Evolutionary conservation across 2,797 vertebrate genomes (phyloP), one percentile per base, ranked within the genome.

Genomic region (Synanceia verrucosa): DNA sequence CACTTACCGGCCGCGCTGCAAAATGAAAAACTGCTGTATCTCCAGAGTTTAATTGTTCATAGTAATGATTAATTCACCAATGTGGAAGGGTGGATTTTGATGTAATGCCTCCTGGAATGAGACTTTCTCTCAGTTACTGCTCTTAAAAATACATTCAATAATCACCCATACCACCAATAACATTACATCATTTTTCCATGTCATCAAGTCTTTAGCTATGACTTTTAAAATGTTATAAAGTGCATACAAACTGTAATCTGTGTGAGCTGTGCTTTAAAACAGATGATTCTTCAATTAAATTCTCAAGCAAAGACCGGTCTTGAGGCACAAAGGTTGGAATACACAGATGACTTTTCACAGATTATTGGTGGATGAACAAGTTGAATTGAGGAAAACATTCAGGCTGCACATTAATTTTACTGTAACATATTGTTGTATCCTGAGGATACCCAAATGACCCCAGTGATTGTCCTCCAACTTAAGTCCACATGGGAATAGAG

Each of bases 1-100:
- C 60, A 60, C 75, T 84, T 86, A 78, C 64, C 11, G 52, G 57
- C 57, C 43, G 24, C 69, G 69, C 79, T 72, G 78, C 73, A 53
- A 70, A 76, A 39, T 62, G 60, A 64, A 65, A 80, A 81, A 72
- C 51, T 69, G 79, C 67, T 73, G 61, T 44, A 78, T 67, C 53
- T 76, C 58, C 37, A 67, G 81, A 86, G 80, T 78, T 55, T 33
- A 77, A 71, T 81, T 79, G 64, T 80, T 82, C 64, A 64, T 12
- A 70, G 44, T 75, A 73, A 77, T 64, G 19, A 77, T 79, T 70
- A 63, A 75, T 76, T 78, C 47, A 41, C 36, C 37, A 48, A 21
- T 47, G 55, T 37, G 48, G 46, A 59, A 66, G 26, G 31, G 59
- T 29, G 52, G 48, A 58, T 19, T 72, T 69, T 47, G 50, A 65